Percentiles rank a stretch among this genome's conserved stretches.
Conservation (phyloP, 2,113 vertebrate genomes). For the Neodontobutis hainanensis region DNA sequence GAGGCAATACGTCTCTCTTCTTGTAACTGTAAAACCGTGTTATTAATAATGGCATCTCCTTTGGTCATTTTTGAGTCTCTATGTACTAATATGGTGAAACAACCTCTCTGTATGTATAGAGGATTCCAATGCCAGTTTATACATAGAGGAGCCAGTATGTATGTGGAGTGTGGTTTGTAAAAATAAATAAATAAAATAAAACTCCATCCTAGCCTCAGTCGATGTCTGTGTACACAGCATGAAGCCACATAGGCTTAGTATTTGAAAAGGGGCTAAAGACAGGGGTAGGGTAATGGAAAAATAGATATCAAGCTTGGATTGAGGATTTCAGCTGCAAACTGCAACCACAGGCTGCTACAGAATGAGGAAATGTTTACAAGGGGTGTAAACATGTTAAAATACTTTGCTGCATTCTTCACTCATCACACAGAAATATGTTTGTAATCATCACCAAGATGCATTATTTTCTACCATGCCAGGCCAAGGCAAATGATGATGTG, state of each 20-base stretch:
- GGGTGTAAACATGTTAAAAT: background rate
- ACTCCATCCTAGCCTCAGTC: background rate
- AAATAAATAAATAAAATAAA: too few species aligned
- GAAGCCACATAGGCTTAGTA: constrained; percentile 7
- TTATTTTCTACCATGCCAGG: background rate
- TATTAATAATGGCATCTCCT: too few species aligned
- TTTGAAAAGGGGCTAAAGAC: background rate
- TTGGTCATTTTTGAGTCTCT: background rate
- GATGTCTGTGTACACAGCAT: background rate
- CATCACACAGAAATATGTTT: background rate
- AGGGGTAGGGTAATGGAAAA: background rate
- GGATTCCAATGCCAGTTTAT: background rate
- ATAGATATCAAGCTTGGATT: background rate
- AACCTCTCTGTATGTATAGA: background rate
- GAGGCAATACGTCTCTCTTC: too few species aligned
- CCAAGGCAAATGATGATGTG: background rate
- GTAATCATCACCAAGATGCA: background rate
- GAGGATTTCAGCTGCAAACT: background rate
- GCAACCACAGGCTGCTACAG: background rate
- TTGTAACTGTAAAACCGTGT: too few species aligned
- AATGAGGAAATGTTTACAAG: background rate
- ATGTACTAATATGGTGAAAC: background rate
- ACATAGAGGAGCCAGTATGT: constrained; percentile 32
- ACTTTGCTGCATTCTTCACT: background rate
- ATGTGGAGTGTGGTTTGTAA: constrained; percentile 18